These are phyloP conservation scores for Helleia helle DNA, from an alignment of 2,888 invertebrate genomes.

Conservation along the genomic window DNA sequence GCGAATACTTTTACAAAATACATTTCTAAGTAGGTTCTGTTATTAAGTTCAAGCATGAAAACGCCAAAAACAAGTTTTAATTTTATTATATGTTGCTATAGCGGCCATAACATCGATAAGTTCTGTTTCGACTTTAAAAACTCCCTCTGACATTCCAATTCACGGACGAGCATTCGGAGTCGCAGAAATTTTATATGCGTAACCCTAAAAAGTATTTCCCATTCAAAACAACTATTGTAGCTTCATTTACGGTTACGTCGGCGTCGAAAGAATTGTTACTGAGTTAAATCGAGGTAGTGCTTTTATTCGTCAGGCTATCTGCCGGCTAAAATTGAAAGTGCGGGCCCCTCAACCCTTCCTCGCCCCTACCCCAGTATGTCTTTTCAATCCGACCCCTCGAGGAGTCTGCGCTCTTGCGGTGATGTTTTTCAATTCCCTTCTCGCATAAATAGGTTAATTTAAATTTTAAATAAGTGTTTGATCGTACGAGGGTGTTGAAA, in stretches of 20 bases:
- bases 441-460: slow-evolving; percentile 24
- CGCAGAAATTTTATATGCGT: no score
- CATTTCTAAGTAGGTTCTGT: no score
- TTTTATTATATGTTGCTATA: no score
- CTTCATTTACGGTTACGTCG: background rate
- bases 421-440: slow-evolving; percentile 41
- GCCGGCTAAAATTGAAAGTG: slow-evolving; percentile 47
- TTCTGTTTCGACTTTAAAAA: no score
- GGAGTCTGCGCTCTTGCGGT: slow-evolving; percentile 30
- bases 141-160: no score
- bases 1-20: no score
- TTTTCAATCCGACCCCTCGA: slow-evolving; percentile 44
- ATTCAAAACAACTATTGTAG: no score
- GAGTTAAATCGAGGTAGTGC: slow-evolving; percentile 32
- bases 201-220: no score
- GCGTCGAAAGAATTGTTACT: slow-evolving; percentile 22
- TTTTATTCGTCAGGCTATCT: slow-evolving; percentile 30
- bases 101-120: no score
- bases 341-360: slow-evolving; percentile 34
- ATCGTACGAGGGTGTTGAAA: slow-evolving; percentile 8
- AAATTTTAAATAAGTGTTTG: slow-evolving; percentile 14
- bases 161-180: no score
- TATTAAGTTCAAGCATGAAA: no score
- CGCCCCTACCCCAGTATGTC: slow-evolving; percentile 36
- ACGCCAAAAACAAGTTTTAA: no score